A percentile compares a stretch with the other conserved stretches of the same genome.
Conservation (phyloP, 2,888 invertebrate species). For the Apomyelois bistriatella region DNA sequence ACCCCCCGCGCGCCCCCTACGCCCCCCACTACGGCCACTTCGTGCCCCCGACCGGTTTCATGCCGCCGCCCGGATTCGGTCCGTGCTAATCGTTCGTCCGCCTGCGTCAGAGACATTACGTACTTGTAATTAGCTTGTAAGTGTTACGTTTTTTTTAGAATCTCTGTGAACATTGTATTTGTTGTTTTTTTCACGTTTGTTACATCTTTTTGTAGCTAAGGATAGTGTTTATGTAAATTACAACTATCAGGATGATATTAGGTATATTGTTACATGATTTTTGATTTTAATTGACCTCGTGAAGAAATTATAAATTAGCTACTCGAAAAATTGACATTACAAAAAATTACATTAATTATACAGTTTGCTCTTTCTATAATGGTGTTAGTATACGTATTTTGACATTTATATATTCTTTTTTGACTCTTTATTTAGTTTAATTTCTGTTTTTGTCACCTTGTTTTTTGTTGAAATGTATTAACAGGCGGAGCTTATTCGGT, state of each 20-base stretch:
- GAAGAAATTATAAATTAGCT: neutral
- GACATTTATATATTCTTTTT: neutral
- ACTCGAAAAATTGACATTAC: neutral
- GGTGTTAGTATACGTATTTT: no score
- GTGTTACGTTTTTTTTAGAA: conserved; percentile 8
- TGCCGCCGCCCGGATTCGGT: conserved; percentile 9
- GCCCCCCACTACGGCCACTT: neutral
- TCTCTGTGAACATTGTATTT: neutral
- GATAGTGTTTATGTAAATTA: neutral
- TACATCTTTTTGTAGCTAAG: neutral
- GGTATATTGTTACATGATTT: no score
- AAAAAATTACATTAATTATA: neutral
- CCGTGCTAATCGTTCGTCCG: neutral
- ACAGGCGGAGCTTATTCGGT: no score
- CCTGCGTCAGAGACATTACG: neutral
- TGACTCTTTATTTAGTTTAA: neutral
- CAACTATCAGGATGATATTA: neutral
- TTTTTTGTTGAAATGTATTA: no score
- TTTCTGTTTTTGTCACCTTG: no score
- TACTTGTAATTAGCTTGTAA: conserved; percentile 16
- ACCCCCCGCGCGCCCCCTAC: neutral
- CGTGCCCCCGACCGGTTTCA: neutral
- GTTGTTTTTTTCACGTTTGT: neutral
- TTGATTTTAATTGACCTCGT: neutral
- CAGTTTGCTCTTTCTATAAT: neutral